Base-by-base conservation (phyloP, 2,888 invertebrate species). In the Empis livida region DNA sequence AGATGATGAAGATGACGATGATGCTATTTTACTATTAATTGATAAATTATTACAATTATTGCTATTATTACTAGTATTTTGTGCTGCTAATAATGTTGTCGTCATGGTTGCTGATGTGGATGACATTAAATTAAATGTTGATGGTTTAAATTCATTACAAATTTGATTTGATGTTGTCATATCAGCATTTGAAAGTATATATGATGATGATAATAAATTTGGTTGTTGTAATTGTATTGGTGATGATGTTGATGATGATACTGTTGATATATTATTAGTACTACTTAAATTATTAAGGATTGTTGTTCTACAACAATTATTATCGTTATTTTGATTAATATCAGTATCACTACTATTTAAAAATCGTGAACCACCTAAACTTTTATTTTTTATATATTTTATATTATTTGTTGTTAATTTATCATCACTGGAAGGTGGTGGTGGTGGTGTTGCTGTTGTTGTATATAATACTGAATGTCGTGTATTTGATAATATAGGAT, bases 271-370 rank as follows among this genome's bases (percentile, higher is more conserved):
- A 39, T 39, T 17, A 14, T 41, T 41, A 27, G 13, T 41, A 13
- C 13, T 14, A 43, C 15, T 32, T 27, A 27, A 32, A 13, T 32
- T 43, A 40, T 23, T 43, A 38, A 30, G 10, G 13, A 4, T 13
- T 17, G 10, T 39, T 17, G 11, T 39, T 17, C 16, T 10, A 39
- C 13, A 39, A 39, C 39, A 39, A 27, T 43, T 48, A 14, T 46
- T 46, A n/a, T 44, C 51, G 13, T 51, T 50, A 46, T 56, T 55
- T 49, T 56, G 54, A 50, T 56, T 56, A 23, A 56, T 55, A 48
- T 56, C 56, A 42, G 55, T 49, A 43, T 55, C 55, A 44, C 55
- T 55, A 40, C 50, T 54, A 15, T 52, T 44, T 41, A 55, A 49
- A 45, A 53, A 53, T 44, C 47, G 47, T 41, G 52, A 46, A 42